Percentiles rank a stretch among this genome's conserved stretches.
Conservation (phyloP, 2,113 vertebrate species). For the Eleginops maclovinus region DNA sequence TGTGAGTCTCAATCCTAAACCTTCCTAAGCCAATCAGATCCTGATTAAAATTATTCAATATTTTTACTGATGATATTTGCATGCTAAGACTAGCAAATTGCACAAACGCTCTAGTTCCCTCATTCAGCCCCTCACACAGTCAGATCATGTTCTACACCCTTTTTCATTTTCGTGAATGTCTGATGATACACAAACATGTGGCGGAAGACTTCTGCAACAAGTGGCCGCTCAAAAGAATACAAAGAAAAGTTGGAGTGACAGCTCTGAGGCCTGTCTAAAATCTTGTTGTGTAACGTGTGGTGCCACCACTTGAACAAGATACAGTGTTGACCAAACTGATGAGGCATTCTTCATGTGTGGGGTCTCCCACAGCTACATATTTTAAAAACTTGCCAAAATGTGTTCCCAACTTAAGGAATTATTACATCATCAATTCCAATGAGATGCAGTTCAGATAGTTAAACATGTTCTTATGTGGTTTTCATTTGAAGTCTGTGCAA, state of each 20-base stretch:
- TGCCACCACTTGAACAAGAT: not conserved
- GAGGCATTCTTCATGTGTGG: slow-evolving; percentile 33
- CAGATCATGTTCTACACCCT: not conserved
- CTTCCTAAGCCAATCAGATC: not conserved
- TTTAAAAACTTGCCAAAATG: slow-evolving; percentile 16
- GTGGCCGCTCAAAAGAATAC: not conserved
- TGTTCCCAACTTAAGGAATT: slow-evolving; percentile 27
- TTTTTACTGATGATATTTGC: not conserved
- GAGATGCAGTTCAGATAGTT: slow-evolving; percentile 27
- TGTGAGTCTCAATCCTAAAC: not conserved
- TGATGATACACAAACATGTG: not conserved
- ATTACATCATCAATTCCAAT: slow-evolving; percentile 51
- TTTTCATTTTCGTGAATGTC: not conserved
- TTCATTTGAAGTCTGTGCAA: slow-evolving; percentile 15
- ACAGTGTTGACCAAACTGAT: slow-evolving; percentile 6
- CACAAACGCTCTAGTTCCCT: not conserved
- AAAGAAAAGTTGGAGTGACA: not conserved
- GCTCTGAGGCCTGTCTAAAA: slow-evolving; percentile 4
- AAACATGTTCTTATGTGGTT: slow-evolving; percentile 28
- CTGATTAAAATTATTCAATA: too few species aligned
- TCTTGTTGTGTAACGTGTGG: slow-evolving; percentile 12
- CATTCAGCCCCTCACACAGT: not conserved
- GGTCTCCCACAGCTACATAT: slow-evolving; percentile 38
- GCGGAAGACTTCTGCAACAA: not conserved
- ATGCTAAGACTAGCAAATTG: not conserved